Evolutionary conservation across 2,888 invertebrate species (phyloP).

Genomic region (Acanthosepion pharaonis): DNA sequence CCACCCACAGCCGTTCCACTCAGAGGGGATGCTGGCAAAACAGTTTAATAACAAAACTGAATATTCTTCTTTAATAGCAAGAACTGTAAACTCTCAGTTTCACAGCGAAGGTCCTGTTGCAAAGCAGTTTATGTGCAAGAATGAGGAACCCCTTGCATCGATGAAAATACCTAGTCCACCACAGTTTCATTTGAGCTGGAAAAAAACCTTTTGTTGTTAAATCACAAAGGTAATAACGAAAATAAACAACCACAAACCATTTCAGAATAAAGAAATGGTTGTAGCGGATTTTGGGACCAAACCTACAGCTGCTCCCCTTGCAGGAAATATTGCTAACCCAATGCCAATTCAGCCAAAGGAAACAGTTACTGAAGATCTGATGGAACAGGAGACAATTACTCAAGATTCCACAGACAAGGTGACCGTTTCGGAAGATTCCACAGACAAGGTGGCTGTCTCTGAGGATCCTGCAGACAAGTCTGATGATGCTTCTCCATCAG

Average conservation of each 20-base stretch:
- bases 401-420: not conserved
- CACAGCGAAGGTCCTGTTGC: not conserved
- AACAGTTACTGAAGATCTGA: not conserved
- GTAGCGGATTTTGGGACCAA: not conserved
- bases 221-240: not conserved
- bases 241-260: too few species aligned
- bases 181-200: not conserved
- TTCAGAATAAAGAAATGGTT: not conserved
- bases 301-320: too few species aligned
- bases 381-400: not conserved
- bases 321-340: not conserved
- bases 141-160: not conserved
- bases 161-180: not conserved
- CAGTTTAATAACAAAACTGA: not conserved
- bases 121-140: not conserved
- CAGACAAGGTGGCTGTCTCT: not conserved
- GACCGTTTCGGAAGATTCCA: not conserved
- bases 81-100: not conserved
- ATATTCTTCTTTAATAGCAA: not conserved
- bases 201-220: too few species aligned
- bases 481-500: not conserved
- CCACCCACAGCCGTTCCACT: not conserved
- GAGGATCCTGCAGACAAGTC: not conserved
- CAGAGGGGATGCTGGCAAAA: not conserved
- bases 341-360: not conserved